Percentiles rank a stretch among this genome's conserved stretches.
Conservation (phyloP, 2,113 vertebrate genomes). For the Mormoops blainvillei region DNA sequence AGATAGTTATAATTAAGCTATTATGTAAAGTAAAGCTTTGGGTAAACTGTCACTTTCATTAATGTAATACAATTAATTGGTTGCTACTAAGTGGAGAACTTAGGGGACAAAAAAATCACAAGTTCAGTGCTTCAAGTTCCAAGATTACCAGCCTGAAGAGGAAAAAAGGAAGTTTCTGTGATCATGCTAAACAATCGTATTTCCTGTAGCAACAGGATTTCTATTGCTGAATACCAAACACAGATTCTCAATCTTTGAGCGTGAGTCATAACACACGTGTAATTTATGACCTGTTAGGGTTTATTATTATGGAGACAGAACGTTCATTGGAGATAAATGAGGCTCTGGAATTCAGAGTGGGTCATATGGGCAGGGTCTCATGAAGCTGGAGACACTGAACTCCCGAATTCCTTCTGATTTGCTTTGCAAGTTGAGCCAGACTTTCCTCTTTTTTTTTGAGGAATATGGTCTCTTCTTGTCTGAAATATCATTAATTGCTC, state of each 20-base stretch:
- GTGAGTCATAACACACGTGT: not conserved
- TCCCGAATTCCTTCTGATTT: not conserved
- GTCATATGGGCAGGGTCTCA: not conserved
- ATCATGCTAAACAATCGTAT: not conserved
- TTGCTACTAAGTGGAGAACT: not conserved
- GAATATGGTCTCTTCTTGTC: not conserved
- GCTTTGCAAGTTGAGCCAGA: no score
- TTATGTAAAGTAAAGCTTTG: not conserved
- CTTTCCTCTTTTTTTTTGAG: not conserved
- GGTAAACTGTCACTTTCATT: not conserved
- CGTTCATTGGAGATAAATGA: not conserved
- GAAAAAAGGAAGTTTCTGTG: not conserved
- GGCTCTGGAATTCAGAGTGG: not conserved
- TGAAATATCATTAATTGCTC: not conserved
- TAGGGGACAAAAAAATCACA: not conserved
- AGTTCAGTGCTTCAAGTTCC: not conserved
- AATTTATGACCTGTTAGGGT: not conserved
- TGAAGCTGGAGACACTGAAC: not conserved
- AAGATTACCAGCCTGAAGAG: not conserved
- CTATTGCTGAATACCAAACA: not conserved
- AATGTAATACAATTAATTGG: not conserved
- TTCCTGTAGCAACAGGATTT: not conserved
- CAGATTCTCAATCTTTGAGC: not conserved
- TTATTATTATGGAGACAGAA: not conserved
- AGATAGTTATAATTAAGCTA: not conserved